A percentile compares a stretch with the other conserved stretches of the same genome.
phyloP scores from a whole-genome alignment of 1,140 invertebrate species.

The Oedothorax gibbosus region DNA sequence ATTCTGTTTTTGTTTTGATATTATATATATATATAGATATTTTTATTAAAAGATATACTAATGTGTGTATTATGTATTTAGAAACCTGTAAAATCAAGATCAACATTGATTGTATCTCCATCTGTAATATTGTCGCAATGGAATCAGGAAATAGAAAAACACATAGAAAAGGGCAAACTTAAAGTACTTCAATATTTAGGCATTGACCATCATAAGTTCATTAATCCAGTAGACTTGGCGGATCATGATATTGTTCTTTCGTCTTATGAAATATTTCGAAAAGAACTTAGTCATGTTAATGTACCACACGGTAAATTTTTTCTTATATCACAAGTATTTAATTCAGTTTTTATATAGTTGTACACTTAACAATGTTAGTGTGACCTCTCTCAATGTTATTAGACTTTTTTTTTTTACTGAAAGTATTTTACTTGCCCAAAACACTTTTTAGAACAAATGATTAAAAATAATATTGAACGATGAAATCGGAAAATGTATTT shows the following conservation, averaged over 20 bases:
- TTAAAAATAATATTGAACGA: too few species aligned
- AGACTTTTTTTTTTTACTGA: too few species aligned
- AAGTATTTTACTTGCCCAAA: too few species aligned
- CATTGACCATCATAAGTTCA: slow-evolving; percentile 70
- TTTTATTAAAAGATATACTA: not conserved
- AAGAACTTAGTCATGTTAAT: slow-evolving; percentile 75
- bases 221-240: slow-evolving; percentile 76
- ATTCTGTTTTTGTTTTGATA: not conserved
- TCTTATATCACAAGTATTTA: not conserved
- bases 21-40: not conserved
- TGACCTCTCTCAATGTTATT: too few species aligned
- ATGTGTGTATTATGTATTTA: slow-evolving; percentile 63
- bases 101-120: slow-evolving; percentile 83
- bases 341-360: not conserved
- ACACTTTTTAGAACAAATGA: too few species aligned
- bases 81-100: slow-evolving; percentile 71
- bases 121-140: slow-evolving; percentile 78
- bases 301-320: slow-evolving; percentile 68
- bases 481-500: too few species aligned
- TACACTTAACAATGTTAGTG: not conserved
- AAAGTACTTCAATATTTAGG: slow-evolving; percentile 74
- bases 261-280: slow-evolving; percentile 76
- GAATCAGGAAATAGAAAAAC: slow-evolving; percentile 75
- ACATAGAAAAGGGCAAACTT: slow-evolving; percentile 72
- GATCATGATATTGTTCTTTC: slow-evolving; percentile 81